A percentile compares a stretch with the other conserved stretches of the same genome.
These are phyloP conservation scores for Cherax destructor DNA, from an alignment of 1,140 invertebrate genomes.

Conservation along the genomic window DNA sequence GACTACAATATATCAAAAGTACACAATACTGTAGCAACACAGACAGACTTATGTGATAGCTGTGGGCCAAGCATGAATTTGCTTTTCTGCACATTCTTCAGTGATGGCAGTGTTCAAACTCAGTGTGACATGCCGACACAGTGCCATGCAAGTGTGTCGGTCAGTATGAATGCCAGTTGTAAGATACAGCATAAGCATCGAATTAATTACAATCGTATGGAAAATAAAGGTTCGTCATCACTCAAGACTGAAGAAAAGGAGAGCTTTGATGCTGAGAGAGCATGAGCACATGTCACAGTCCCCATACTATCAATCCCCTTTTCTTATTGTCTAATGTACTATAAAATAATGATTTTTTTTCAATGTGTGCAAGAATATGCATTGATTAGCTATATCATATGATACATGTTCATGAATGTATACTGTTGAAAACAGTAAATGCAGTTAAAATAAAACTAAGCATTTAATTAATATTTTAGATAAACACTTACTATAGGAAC, in stretches of 20 bases:
- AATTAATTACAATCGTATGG: not conserved
- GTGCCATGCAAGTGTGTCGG: slow-evolving; percentile 15
- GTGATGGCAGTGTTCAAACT: slow-evolving; percentile 51
- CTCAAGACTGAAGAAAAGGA: not conserved
- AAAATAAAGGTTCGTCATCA: not conserved
- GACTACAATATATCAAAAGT: not conserved
- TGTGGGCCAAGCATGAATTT: slow-evolving; percentile 47
- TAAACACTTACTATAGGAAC: too few relatives aligned
- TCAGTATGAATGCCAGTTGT: not conserved
- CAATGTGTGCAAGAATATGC: too few relatives aligned
- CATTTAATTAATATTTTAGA: too few relatives aligned
- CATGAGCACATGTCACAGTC: not conserved
- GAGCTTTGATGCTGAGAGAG: not conserved
- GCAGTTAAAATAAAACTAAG: too few relatives aligned
- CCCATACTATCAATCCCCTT: too few relatives aligned
- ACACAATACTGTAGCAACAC: slow-evolving; percentile 37
- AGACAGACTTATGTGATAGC: slow-evolving; percentile 35
- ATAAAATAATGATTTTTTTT: too few relatives aligned
- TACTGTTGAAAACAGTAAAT: too few relatives aligned
- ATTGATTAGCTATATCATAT: too few relatives aligned
- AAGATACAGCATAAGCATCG: not conserved
- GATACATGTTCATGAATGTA: too few relatives aligned
- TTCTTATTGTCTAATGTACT: too few relatives aligned
- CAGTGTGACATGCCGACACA: slow-evolving; percentile 51
- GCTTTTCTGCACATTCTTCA: slow-evolving; percentile 47